phyloP scores from a whole-genome alignment of 2,888 invertebrate species.

The Caenorhabditis wallacei region DNA sequence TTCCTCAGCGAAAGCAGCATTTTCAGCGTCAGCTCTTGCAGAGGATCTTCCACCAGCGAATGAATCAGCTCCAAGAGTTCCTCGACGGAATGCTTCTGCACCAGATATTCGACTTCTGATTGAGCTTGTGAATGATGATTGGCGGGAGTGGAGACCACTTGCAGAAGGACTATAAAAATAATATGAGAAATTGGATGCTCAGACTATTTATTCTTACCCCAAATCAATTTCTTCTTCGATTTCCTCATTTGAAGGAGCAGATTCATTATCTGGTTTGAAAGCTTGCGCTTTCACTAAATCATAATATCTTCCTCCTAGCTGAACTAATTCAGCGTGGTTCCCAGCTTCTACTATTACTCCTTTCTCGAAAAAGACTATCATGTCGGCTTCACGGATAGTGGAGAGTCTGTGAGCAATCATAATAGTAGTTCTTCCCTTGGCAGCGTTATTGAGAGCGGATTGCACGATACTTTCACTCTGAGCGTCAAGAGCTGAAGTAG shows the following conservation, averaged over 20 bases:
- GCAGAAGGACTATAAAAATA: conserved; percentile 30
- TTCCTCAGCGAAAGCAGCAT: conserved; percentile 62
- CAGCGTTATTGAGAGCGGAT: conserved; percentile 75
- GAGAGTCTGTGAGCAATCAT: conserved; percentile 80
- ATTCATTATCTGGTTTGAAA: conserved; percentile 70
- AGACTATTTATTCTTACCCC: conserved; percentile 21
- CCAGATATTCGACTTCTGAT: conserved; percentile 37
- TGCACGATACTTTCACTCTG: conserved; percentile 89
- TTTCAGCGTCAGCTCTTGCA: conserved; percentile 50
- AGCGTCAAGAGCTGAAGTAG: conserved; percentile 87
- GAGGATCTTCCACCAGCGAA: conserved; percentile 26
- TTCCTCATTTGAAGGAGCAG: conserved; percentile 29
- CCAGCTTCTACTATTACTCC: conserved; percentile 76
- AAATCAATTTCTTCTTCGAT: conserved; percentile 38
- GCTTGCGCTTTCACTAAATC: conserved; percentile 78
- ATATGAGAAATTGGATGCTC: not conserved
- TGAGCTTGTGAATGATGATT: conserved; percentile 34
- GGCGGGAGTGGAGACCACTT: conserved; percentile 9
- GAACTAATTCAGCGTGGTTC: conserved; percentile 73
- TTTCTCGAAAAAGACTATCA: conserved; percentile 78
- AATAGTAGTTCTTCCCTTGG: conserved; percentile 75
- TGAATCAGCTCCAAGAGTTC: conserved; percentile 36
- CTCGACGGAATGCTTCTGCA: conserved; percentile 38
- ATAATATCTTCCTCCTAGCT: conserved; percentile 70
- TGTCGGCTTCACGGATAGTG: conserved; percentile 78